Evolutionary conservation across 1,140 invertebrate genomes (phyloP).

Genomic region (Campoletis sonorensis): DNA sequence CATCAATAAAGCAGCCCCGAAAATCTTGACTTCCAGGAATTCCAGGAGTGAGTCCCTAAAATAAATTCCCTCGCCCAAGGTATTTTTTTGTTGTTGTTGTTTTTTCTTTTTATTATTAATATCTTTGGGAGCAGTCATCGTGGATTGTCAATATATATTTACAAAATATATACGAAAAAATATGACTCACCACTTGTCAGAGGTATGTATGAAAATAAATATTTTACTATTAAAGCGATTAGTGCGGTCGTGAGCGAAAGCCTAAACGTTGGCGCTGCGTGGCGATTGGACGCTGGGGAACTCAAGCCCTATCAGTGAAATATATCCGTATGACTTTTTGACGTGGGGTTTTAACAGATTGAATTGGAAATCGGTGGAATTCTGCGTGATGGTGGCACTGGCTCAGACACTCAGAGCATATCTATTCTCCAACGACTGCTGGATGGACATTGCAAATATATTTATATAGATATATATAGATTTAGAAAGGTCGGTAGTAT

Average conservation of each 20-base stretch:
- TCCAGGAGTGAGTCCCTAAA: too few relatives aligned
- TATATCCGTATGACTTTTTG: slow-evolving; percentile 57
- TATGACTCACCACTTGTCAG: too few relatives aligned
- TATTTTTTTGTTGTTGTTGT: too few relatives aligned
- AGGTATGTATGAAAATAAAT: not conserved
- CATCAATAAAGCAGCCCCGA: too few relatives aligned
- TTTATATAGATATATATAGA: slow-evolving; percentile 33
- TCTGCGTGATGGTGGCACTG: slow-evolving; percentile 5
- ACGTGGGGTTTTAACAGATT: slow-evolving; percentile 57
- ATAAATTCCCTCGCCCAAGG: too few relatives aligned
- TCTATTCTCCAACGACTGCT: slow-evolving; percentile 52
- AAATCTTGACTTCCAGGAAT: too few relatives aligned
- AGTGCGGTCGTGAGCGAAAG: not conserved
- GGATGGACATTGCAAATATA: slow-evolving; percentile 36
- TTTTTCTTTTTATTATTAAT: too few relatives aligned
- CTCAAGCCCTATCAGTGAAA: slow-evolving; percentile 36
- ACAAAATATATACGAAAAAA: too few relatives aligned
- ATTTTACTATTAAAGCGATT: not conserved
- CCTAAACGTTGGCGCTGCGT: slow-evolving; percentile 59
- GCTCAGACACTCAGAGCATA: slow-evolving; percentile 51
- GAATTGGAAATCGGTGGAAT: slow-evolving; percentile 53
- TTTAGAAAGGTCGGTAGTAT: slow-evolving; percentile 26
- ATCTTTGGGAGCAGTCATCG: too few relatives aligned
- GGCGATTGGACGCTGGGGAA: slow-evolving; percentile 22
- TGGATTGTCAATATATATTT: too few relatives aligned